These are phyloP conservation scores for Amblyraja radiata DNA, from an alignment of 2,797 vertebrate genomes.

Conservation along the genomic window DNA sequence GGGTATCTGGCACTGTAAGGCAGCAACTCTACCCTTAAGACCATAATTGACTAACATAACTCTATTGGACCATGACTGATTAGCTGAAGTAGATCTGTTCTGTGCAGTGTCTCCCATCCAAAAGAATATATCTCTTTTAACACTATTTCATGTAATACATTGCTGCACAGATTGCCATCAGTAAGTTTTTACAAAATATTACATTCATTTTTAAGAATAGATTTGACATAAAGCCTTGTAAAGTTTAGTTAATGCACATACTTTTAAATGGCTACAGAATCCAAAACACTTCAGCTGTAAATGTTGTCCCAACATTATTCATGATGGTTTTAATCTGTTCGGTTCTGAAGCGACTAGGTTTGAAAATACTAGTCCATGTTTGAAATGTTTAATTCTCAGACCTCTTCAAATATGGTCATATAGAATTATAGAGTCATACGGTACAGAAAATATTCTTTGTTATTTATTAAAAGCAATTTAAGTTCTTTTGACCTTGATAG, in stretches of 20 bases:
- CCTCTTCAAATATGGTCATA: background rate
- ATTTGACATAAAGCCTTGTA: background rate
- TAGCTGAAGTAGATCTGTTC: background rate
- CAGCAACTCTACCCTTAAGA: no score
- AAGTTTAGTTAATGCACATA: background rate
- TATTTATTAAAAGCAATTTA: background rate
- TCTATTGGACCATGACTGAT: background rate
- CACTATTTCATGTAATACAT: background rate
- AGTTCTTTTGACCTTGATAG: background rate
- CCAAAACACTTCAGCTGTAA: background rate
- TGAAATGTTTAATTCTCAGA: background rate
- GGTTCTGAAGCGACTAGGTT: background rate
- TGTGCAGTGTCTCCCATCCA: background rate
- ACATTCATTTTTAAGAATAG: background rate
- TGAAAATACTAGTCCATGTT: background rate
- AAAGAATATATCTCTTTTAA: background rate
- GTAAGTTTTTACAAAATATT: background rate
- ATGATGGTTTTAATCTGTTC: background rate
- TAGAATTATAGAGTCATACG: background rate
- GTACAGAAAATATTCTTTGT: background rate
- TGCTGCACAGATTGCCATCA: background rate
- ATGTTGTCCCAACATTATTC: background rate
- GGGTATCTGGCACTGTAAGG: no score
- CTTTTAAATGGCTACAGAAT: background rate
- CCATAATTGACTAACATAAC: no score